phyloP scores from a whole-genome alignment of 2,113 vertebrate genomes.

The Elephas maximus region DNA sequence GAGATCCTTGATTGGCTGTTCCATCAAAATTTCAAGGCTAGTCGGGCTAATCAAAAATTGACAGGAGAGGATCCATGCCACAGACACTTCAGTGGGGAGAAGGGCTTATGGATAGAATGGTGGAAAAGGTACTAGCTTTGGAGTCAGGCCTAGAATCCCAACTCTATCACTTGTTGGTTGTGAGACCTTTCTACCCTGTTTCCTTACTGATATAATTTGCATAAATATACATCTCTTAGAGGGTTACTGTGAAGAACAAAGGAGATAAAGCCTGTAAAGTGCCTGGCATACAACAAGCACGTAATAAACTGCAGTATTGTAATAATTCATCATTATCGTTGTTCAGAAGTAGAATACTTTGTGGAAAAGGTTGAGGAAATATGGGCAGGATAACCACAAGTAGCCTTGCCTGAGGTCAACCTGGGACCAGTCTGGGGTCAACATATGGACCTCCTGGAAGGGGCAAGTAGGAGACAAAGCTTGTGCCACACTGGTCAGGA shows the following conservation, averaged over 20 bases:
- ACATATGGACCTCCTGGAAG: neutral
- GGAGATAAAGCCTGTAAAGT: neutral
- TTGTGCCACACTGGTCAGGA: neutral
- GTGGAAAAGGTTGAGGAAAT: neutral
- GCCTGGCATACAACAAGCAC: neutral
- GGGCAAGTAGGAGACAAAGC: neutral
- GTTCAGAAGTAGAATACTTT: constrained; percentile 23
- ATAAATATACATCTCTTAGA: neutral
- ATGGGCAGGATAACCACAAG: neutral
- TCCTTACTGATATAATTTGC: constrained; percentile 17
- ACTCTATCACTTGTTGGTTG: neutral
- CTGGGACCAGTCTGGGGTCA: neutral
- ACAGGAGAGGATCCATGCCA: neutral
- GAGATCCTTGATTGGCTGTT: neutral
- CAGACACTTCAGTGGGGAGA: neutral
- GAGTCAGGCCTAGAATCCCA: constrained; percentile 9
- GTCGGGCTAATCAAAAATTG: neutral
- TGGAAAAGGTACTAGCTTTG: neutral
- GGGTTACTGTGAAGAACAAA: neutral
- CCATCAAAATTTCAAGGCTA: constrained; percentile 31
- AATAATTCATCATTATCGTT: neutral
- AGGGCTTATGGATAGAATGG: neutral
- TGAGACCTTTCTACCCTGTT: neutral
- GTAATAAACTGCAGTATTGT: neutral
- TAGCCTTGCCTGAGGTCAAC: neutral